A percentile compares a stretch with the other conserved stretches of the same genome.
These are phyloP conservation scores for Philereme transversata DNA, from an alignment of 2,888 invertebrate species.

Conservation along the genomic window DNA sequence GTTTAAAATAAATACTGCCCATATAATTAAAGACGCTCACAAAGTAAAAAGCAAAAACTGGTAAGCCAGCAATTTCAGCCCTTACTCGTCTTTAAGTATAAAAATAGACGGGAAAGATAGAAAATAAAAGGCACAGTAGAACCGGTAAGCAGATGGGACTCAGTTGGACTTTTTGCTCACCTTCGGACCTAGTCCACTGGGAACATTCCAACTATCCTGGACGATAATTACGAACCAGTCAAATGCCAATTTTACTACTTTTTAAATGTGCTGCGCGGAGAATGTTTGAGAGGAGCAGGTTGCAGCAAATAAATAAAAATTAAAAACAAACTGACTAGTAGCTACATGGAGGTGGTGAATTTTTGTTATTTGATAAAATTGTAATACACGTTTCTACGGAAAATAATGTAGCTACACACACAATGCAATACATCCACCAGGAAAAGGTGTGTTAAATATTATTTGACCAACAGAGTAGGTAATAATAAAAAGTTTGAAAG, in stretches of 20 bases:
- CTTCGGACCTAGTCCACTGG: conserved; percentile 45
- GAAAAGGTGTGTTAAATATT: too few species aligned
- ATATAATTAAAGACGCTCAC: conserved; percentile 19
- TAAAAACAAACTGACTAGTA: background rate
- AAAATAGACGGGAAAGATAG: conserved; percentile 71
- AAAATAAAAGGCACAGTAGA: conserved; percentile 62
- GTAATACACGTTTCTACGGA: too few species aligned
- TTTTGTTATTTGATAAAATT: too few species aligned
- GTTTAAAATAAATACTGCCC: conserved; percentile 21
- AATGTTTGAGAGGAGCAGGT: background rate
- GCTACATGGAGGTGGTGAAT: too few species aligned
- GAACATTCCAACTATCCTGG: conserved; percentile 61
- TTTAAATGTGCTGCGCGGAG: conserved; percentile 5
- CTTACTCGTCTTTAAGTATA: conserved; percentile 37
- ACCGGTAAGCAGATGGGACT: conserved; percentile 77
- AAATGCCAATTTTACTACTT: conserved; percentile 22
- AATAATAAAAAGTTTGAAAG: too few species aligned
- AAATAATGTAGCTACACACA: too few species aligned
- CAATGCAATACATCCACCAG: too few species aligned
- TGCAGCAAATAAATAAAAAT: background rate
- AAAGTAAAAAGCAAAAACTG: conserved; percentile 30
- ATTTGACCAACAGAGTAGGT: too few species aligned
- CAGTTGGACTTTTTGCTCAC: conserved; percentile 62
- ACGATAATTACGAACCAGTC: conserved; percentile 28
- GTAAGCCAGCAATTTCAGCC: conserved; percentile 23